These are phyloP conservation scores for Bucco capensis DNA, from an alignment of 2,113 vertebrate species.

Conservation along the genomic window DNA sequence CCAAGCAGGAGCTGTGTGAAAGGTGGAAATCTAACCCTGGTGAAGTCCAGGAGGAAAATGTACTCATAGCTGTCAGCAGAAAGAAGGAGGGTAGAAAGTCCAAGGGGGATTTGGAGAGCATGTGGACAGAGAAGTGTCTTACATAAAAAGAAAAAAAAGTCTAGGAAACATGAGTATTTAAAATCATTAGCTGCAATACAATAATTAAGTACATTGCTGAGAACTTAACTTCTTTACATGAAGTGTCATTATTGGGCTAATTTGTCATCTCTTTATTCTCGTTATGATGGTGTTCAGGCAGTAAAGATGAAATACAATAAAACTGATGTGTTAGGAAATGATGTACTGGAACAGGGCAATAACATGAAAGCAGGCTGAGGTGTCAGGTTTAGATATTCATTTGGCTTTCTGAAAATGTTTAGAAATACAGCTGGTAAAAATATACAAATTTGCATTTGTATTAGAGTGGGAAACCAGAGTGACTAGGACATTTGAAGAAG, in stretches of 20 bases:
- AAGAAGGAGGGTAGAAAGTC: not conserved
- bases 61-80: not conserved
- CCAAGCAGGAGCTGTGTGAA: not conserved
- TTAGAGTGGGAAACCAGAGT: not conserved
- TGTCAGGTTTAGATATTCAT: not conserved
- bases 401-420: not conserved
- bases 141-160: not conserved
- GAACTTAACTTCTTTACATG: not conserved
- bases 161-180: not conserved
- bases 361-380: not conserved
- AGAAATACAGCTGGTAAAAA: not conserved
- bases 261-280: not conserved
- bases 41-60: not conserved
- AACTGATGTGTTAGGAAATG: not conserved
- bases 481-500: not conserved
- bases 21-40: not conserved
- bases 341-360: not conserved
- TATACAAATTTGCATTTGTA: fast-evolving
- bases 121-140: not conserved
- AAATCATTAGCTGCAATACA: not conserved
- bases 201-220: not conserved
- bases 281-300: not conserved
- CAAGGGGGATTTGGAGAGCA: not conserved
- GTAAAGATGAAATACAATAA: not conserved
- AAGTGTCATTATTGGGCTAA: not conserved